A percentile compares a stretch with the other conserved stretches of the same genome.
phyloP scores from a whole-genome alignment of 2,888 invertebrate genomes.

The Drosophila neotestacea region DNA sequence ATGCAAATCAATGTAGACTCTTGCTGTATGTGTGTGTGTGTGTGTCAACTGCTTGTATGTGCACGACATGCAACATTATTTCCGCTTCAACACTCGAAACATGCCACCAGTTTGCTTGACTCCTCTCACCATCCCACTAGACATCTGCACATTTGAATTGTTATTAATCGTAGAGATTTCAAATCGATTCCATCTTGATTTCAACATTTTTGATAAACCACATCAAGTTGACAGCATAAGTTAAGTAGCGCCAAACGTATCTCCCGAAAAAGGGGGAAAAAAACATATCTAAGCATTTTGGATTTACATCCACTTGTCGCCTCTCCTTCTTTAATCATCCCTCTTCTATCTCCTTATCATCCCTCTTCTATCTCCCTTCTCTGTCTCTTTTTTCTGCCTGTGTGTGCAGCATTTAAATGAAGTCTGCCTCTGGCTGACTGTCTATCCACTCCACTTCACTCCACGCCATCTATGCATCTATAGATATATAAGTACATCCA shows the following conservation, averaged over 20 bases:
- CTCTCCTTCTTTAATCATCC: not conserved
- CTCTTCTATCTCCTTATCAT: not conserved
- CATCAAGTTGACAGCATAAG: slow-evolving; percentile 22
- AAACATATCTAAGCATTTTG: slow-evolving; percentile 10
- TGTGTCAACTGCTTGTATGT: slow-evolving; percentile 22
- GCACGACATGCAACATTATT: slow-evolving; percentile 50
- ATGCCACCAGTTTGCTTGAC: not conserved
- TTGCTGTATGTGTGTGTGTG: slow-evolving; percentile 5
- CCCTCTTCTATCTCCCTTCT: not conserved
- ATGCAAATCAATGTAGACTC: slow-evolving; percentile 52
- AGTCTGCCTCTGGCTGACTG: slow-evolving; percentile 35
- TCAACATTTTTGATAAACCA: slow-evolving; percentile 13
- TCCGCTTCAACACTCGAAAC: slow-evolving; percentile 31
- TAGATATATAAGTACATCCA: slow-evolving; percentile 27
- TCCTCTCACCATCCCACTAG: too few relatives aligned
- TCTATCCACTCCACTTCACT: slow-evolving; percentile 10
- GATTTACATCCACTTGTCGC: slow-evolving; percentile 33
- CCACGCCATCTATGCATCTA: slow-evolving; percentile 26
- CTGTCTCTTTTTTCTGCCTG: not conserved
- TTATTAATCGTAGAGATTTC: slow-evolving; percentile 25
- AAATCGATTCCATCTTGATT: slow-evolving; percentile 16
- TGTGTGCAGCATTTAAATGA: slow-evolving; percentile 54
- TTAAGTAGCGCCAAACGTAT: slow-evolving; percentile 8
- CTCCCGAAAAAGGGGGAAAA: not conserved
- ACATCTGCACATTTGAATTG: slow-evolving; percentile 10